Conservation (phyloP, 2,888 invertebrate species). For the Actias luna region DNA sequence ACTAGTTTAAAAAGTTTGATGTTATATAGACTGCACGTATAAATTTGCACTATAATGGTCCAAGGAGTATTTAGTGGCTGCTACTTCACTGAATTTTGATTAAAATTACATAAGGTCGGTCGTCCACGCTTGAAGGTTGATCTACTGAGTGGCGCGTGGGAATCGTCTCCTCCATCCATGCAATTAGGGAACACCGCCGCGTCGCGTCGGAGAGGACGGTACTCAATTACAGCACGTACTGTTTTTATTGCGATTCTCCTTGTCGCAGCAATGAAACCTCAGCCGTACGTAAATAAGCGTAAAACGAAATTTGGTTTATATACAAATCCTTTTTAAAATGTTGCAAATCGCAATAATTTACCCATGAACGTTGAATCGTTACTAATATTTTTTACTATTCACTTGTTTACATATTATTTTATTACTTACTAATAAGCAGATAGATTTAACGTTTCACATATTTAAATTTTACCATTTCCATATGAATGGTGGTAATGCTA, state of each 20-base stretch:
- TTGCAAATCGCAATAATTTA: too few relatives aligned
- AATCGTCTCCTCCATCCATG: conserved; percentile 64
- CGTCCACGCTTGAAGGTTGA: conserved; percentile 44
- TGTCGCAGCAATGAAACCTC: conserved; percentile 53
- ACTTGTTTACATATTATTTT: too few relatives aligned
- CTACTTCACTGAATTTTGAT: conserved; percentile 59
- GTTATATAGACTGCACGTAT: too few relatives aligned
- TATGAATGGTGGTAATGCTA: too few relatives aligned
- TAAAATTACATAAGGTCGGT: conserved; percentile 57
- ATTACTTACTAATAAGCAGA: background rate
- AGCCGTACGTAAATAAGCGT: conserved; percentile 29
- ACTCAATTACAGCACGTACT: conserved; percentile 64
- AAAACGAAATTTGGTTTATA: background rate
- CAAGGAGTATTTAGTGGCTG: background rate
- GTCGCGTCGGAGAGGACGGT: conserved; percentile 68
- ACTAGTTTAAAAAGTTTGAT: background rate
- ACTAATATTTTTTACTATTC: too few relatives aligned
- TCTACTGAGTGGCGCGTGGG: conserved; percentile 63
- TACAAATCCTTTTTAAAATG: background rate
- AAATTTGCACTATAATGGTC: background rate
- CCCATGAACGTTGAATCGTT: too few relatives aligned
- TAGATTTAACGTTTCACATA: background rate
- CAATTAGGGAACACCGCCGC: conserved; percentile 72
- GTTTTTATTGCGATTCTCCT: conserved; percentile 69
- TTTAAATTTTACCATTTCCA: background rate